Conservation (phyloP, 2,888 invertebrate species). For the Amphiduros pacificus region DNA sequence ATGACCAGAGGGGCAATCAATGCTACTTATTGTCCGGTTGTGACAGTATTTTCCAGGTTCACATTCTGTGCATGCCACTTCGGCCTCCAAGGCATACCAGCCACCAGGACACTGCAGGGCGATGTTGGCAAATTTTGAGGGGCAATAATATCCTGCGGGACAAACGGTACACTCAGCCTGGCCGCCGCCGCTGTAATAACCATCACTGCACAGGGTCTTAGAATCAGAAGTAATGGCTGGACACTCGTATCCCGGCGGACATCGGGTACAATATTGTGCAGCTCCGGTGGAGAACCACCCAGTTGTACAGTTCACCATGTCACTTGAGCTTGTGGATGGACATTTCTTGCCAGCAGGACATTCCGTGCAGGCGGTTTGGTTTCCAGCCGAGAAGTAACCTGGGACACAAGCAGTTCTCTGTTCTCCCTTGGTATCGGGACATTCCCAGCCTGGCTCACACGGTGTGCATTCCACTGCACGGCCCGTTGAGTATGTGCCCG, state of each 20-base stretch:
- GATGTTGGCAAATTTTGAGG: constrained; percentile 42
- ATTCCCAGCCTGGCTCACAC: constrained; percentile 47
- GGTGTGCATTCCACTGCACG: constrained; percentile 39
- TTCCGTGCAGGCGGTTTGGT: constrained; percentile 17
- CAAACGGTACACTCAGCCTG: constrained; percentile 43
- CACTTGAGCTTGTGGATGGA: constrained; percentile 30
- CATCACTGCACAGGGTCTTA: constrained; percentile 37
- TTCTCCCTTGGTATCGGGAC: constrained; percentile 38
- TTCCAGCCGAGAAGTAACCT: constrained; percentile 35
- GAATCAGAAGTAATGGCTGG: constrained; percentile 38
- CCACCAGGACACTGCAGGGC: constrained; percentile 39
- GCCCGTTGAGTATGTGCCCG: constrained; percentile 43
- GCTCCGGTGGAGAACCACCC: constrained; percentile 41
- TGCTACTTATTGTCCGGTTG: constrained; percentile 34
- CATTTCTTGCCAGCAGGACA: constrained; percentile 38
- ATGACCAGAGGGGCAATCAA: constrained; percentile 40
- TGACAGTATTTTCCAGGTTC: constrained; percentile 50
- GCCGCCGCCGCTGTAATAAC: constrained; percentile 44
- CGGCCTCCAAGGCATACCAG: constrained; percentile 41
- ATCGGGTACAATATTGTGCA: constrained; percentile 39
- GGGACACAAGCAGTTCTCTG: constrained; percentile 39
- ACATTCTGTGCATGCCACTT: constrained; percentile 43
- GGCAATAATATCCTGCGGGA: constrained; percentile 51
- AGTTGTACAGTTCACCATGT: constrained; percentile 32
- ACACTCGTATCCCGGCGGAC: constrained; percentile 48